Evolutionary conservation across 2,113 vertebrate genomes (phyloP).

Genomic region (Puffinus mauretanicus): DNA sequence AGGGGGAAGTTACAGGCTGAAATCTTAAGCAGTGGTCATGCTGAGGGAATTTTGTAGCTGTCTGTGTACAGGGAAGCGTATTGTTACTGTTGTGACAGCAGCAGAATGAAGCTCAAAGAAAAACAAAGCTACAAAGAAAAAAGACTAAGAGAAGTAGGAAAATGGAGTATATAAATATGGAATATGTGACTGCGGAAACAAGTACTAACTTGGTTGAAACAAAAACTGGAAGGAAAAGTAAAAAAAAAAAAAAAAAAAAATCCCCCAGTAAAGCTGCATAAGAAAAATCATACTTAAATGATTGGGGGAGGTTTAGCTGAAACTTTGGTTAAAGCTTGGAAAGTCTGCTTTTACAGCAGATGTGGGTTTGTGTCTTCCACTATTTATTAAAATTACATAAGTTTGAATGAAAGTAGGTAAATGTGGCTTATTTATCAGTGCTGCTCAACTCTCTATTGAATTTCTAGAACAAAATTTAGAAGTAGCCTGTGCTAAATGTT

Average conservation of each 20-base stretch:
- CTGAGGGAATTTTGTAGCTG: conserved; percentile 30
- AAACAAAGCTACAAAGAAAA: neutral
- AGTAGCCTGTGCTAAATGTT: neutral
- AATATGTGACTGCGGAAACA: neutral
- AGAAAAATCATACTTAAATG: neutral
- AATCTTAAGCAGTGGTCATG: neutral
- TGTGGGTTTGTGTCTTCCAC: neutral
- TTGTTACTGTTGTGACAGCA: conserved; percentile 25
- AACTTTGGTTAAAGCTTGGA: neutral
- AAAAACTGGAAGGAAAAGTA: neutral
- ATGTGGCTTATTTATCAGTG: neutral
- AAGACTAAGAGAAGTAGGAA: neutral
- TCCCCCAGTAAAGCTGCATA: neutral
- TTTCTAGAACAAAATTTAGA: neutral
- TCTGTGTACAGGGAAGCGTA: neutral
- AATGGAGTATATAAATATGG: neutral
- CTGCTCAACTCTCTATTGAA: neutral
- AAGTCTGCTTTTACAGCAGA: neutral
- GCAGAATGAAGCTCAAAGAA: conserved; percentile 7
- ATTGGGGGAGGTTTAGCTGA: neutral
- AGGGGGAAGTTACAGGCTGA: conserved; percentile 1
- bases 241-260: neutral
- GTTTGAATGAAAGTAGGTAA: neutral
- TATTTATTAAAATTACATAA: neutral
- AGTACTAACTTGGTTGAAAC: neutral